Evolutionary conservation across 2,113 vertebrate species (phyloP).

Genomic region (Silurus glanis): DNA sequence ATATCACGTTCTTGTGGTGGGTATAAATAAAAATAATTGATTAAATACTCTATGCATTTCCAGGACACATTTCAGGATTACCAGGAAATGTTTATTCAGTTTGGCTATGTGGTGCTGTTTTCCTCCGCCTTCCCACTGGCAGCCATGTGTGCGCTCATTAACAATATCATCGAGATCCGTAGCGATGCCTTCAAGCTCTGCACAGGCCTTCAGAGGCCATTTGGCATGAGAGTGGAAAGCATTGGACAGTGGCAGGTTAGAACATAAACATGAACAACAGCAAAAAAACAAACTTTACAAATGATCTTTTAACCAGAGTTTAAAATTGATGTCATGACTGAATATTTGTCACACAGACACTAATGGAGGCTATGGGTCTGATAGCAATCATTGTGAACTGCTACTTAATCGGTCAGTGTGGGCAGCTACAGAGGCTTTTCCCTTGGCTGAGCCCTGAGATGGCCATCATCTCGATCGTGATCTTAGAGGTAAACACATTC

Average conservation of each 20-base stretch:
- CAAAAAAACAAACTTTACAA: not conserved
- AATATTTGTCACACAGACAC: slow-evolving; percentile 74
- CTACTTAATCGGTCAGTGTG: slow-evolving; percentile 96
- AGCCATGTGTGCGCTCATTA: slow-evolving; percentile 90
- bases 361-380: slow-evolving; percentile 94
- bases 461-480: slow-evolving; percentile 93
- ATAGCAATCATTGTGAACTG: slow-evolving; percentile 96
- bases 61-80: slow-evolving; percentile 98
- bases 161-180: slow-evolving; percentile 96
- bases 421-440: slow-evolving; percentile 92
- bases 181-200: slow-evolving; percentile 96
- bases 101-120: slow-evolving; percentile 96
- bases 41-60: slow-evolving; percentile 1
- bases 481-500: slow-evolving; percentile 83
- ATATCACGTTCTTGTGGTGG: not conserved
- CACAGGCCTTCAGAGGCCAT: slow-evolving; percentile 90
- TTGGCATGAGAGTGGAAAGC: slow-evolving; percentile 86
- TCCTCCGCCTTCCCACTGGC: slow-evolving; percentile 95
- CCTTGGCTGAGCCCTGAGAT: slow-evolving; percentile 95
- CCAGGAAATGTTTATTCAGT: slow-evolving; percentile 99
- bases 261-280: not conserved
- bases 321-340: not conserved
- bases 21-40: not conserved
- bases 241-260: slow-evolving; percentile 96
- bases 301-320: not conserved